A percentile compares a stretch with the other conserved stretches of the same genome.
Evolutionary conservation across 2,888 invertebrate species (phyloP).

Genomic region (Acanthosoma haemorrhoidale): DNA sequence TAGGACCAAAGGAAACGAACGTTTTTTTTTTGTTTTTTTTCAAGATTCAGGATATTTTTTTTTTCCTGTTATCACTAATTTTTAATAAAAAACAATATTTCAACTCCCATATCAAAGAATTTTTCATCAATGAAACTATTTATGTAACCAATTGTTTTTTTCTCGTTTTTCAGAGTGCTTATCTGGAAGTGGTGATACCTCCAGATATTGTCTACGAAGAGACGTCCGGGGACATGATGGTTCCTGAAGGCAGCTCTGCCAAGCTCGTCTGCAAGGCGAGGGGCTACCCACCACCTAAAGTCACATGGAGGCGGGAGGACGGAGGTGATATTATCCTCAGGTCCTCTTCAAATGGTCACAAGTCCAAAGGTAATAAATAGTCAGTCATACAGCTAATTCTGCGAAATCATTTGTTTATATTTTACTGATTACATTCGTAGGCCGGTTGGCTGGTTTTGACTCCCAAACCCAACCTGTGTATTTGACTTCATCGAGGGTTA

Average conservation of each 20-base stretch:
- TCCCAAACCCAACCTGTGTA: no score
- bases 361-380: constrained; percentile 50
- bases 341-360: constrained; percentile 52
- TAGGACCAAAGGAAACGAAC: no score
- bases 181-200: constrained; percentile 84
- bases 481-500: no score
- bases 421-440: no score
- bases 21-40: no score
- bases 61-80: no score
- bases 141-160: neutral
- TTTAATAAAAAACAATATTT: no score
- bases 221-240: constrained; percentile 89
- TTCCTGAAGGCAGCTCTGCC: constrained; percentile 85
- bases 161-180: constrained; percentile 61
- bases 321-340: constrained; percentile 74
- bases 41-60: no score
- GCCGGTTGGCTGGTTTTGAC: no score
- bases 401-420: no score
- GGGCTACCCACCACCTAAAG: constrained; percentile 77
- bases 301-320: constrained; percentile 82
- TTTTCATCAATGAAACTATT: no score
- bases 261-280: constrained; percentile 80
- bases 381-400: neutral
- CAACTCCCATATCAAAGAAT: no score
- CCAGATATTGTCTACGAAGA: constrained; percentile 86